Conservation (phyloP, 2,888 invertebrate genomes). For the Luffia ferchaultella region DNA sequence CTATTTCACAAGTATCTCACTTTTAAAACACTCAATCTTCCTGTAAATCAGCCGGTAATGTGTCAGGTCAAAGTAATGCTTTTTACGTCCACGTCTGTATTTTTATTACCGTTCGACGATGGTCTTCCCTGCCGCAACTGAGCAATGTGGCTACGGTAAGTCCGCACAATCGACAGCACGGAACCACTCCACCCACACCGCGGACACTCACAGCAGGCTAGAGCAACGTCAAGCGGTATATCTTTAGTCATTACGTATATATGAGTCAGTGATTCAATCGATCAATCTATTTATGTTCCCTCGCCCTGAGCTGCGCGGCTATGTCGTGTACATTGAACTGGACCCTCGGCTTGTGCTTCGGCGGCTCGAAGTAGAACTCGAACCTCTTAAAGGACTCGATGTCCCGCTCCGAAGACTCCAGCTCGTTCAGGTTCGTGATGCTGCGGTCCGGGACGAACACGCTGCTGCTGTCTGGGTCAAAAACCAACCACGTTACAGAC, state of each 20-base stretch:
- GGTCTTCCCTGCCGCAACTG: too few species aligned
- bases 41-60: slow-evolving; percentile 3
- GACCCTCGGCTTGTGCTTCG: slow-evolving; percentile 78
- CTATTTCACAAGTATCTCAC: slow-evolving; percentile 7
- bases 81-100: too few species aligned
- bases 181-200: too few species aligned
- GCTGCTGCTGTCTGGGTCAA: slow-evolving; percentile 49
- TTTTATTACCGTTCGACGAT: too few species aligned
- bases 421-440: slow-evolving; percentile 78
- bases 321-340: slow-evolving; percentile 30
- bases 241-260: too few species aligned
- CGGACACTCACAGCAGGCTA: too few species aligned
- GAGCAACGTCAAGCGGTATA: too few species aligned
- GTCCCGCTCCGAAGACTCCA: slow-evolving; percentile 83
- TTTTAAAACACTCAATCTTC: slow-evolving; percentile 14
- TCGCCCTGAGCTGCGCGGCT: not conserved
- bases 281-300: not conserved
- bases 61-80: slow-evolving; percentile 61
- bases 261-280: too few species aligned
- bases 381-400: slow-evolving; percentile 88
- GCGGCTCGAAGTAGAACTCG: slow-evolving; percentile 83
- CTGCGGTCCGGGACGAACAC: slow-evolving; percentile 83
- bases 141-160: too few species aligned
- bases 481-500: too few species aligned
- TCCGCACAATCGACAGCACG: too few species aligned